Percentiles rank a stretch among this genome's conserved stretches.
Evolutionary conservation across 2,113 vertebrate genomes (phyloP).

Genomic region (Peucedramus taeniatus): DNA sequence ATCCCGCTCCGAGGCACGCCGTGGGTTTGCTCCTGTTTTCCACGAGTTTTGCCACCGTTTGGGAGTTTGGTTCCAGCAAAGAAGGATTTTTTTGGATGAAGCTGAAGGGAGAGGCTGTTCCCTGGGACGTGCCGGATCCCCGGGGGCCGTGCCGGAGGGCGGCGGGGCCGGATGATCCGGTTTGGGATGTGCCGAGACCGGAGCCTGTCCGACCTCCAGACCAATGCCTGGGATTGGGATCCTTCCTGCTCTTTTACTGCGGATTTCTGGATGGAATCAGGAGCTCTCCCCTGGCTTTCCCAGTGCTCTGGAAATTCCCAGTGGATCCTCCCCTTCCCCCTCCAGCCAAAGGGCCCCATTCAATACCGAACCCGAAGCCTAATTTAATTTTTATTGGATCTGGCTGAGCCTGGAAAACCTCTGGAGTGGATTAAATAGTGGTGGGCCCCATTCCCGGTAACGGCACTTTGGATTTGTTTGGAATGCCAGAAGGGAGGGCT

Average conservation of each 20-base stretch:
- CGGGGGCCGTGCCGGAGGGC: not conserved
- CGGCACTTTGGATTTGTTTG: not conserved
- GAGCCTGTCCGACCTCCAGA: not conserved
- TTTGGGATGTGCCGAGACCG: not conserved
- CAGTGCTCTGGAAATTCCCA: not conserved
- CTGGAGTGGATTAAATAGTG: not conserved
- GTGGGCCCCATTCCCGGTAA: not conserved
- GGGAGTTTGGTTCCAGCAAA: not conserved
- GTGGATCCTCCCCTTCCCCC: not conserved
- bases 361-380: not conserved
- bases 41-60: not conserved
- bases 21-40: not conserved
- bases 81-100: not conserved
- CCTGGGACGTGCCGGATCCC: not conserved
- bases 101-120: not conserved
- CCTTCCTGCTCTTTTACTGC: not conserved
- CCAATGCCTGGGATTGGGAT: accelerated
- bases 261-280: accelerated
- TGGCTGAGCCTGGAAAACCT: not conserved
- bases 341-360: not conserved
- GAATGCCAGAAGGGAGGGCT: not conserved
- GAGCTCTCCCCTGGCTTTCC: not conserved
- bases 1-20: accelerated
- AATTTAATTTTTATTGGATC: not conserved
- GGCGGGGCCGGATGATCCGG: not conserved